Conservation (phyloP, 2,888 invertebrate species). For the Heliconius erato region DNA sequence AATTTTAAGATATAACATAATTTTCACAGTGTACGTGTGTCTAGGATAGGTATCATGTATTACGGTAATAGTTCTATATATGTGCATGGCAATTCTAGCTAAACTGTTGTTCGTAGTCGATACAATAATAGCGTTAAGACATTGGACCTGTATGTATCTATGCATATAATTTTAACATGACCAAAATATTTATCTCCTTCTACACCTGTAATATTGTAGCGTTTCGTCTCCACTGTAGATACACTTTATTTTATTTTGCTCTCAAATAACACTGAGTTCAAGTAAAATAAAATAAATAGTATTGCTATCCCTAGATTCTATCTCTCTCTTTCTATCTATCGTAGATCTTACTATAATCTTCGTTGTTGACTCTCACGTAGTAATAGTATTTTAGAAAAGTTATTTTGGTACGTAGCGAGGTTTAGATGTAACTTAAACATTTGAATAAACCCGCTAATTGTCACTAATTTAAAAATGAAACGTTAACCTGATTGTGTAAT, state of each 20-base stretch:
- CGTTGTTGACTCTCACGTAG: conserved; percentile 83
- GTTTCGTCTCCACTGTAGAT: conserved; percentile 33
- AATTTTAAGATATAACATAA: conserved; percentile 69
- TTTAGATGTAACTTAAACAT: conserved; percentile 63
- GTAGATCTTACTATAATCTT: conserved; percentile 73
- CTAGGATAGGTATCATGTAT: conserved; percentile 78
- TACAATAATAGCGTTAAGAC: conserved; percentile 81
- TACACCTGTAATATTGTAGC: conserved; percentile 30
- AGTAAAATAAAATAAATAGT: conserved; percentile 36
- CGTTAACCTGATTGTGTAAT: conserved; percentile 36
- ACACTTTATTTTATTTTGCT: conserved; percentile 36
- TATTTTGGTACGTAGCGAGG: conserved; percentile 81
- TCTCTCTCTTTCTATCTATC: conserved; percentile 53
- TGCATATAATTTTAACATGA: conserved; percentile 66
- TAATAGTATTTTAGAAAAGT: conserved; percentile 72
- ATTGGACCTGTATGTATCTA: conserved; percentile 60
- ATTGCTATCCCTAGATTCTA: conserved; percentile 45
- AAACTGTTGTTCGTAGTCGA: conserved; percentile 82
- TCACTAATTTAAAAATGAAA: conserved; percentile 80
- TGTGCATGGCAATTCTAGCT: conserved; percentile 83
- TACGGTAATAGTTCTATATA: conserved; percentile 74
- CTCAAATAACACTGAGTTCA: background rate
- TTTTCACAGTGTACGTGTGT: conserved; percentile 80
- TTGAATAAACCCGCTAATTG: conserved; percentile 69
- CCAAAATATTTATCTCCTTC: conserved; percentile 60